Conservation (phyloP, 2,888 invertebrate genomes). For the Heteropelma amictum region DNA sequence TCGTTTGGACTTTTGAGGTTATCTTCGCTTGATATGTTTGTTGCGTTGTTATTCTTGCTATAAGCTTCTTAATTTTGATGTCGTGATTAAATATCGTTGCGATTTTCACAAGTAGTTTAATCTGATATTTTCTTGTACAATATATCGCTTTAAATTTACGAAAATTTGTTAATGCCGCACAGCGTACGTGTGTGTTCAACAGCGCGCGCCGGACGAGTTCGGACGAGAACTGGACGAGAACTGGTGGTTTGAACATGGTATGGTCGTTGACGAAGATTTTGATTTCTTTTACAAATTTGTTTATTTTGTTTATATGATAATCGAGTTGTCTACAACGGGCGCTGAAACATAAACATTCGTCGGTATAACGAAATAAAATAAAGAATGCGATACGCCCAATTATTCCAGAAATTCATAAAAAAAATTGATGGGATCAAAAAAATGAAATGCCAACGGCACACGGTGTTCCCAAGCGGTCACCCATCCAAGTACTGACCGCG, state of each 20-base stretch:
- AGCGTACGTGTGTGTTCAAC: background rate
- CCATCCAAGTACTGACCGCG: no score
- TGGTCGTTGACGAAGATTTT: conserved; percentile 27
- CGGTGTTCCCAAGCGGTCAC: conserved; percentile 56
- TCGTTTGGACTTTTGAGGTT: conserved; percentile 6
- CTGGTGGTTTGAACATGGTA: conserved; percentile 18
- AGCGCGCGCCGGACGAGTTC: background rate
- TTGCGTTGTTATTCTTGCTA: background rate
- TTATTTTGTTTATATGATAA: no score
- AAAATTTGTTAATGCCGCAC: background rate
- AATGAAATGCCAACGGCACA: conserved; percentile 43
- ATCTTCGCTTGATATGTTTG: background rate
- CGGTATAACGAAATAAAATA: no score
- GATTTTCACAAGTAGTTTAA: background rate
- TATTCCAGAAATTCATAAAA: no score
- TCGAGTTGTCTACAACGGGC: no score
- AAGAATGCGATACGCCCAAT: no score
- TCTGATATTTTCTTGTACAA: background rate
- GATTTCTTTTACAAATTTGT: background rate
- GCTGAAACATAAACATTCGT: no score
- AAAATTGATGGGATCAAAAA: no score
- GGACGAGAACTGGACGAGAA: conserved; percentile 12
- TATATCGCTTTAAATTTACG: background rate
- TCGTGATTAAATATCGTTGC: background rate
- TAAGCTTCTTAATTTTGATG: background rate